Evolutionary conservation across 2,113 vertebrate genomes (phyloP).

Genomic region (Phycodurus eques): DNA sequence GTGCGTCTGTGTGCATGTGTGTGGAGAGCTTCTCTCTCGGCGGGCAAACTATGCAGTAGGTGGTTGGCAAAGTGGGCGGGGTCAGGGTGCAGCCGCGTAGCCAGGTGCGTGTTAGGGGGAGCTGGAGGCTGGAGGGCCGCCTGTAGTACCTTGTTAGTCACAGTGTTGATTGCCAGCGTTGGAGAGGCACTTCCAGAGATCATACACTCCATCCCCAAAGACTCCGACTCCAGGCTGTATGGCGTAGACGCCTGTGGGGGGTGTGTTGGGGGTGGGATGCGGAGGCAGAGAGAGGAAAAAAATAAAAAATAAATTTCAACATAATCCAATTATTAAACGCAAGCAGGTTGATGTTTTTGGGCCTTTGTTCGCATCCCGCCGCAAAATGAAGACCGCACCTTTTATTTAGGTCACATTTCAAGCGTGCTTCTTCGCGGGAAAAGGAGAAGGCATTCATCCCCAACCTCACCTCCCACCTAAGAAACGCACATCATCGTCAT

Average conservation of each 20-base stretch:
- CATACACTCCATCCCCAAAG: conserved; percentile 94
- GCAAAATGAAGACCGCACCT: conserved; percentile 42
- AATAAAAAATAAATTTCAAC: conserved; percentile 25
- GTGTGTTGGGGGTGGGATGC: conserved; percentile 26
- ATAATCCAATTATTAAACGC: conserved; percentile 58
- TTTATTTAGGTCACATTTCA: conserved; percentile 75
- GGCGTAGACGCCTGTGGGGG: conserved; percentile 84
- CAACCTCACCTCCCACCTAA: conserved; percentile 26
- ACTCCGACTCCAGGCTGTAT: conserved; percentile 91
- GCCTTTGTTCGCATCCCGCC: conserved; percentile 8
- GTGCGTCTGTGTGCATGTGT: conserved; percentile 32
- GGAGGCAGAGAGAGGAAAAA: conserved; percentile 36
- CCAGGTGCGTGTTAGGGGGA: conserved; percentile 68
- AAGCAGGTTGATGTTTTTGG: conserved; percentile 22
- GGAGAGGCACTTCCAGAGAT: conserved; percentile 95
- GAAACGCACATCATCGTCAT: not conserved
- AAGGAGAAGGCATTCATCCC: conserved; percentile 25
- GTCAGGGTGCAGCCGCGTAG: conserved; percentile 65
- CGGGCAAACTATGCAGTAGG: conserved; percentile 68
- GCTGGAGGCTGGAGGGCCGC: conserved; percentile 66
- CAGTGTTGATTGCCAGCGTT: conserved; percentile 94
- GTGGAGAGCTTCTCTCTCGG: conserved; percentile 64
- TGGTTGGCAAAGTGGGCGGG: conserved; percentile 70
- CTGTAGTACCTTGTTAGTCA: conserved; percentile 92
- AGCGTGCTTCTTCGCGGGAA: conserved; percentile 53